phyloP scores from a whole-genome alignment of 1,140 invertebrate genomes.

The Calephelis virginiensis region DNA sequence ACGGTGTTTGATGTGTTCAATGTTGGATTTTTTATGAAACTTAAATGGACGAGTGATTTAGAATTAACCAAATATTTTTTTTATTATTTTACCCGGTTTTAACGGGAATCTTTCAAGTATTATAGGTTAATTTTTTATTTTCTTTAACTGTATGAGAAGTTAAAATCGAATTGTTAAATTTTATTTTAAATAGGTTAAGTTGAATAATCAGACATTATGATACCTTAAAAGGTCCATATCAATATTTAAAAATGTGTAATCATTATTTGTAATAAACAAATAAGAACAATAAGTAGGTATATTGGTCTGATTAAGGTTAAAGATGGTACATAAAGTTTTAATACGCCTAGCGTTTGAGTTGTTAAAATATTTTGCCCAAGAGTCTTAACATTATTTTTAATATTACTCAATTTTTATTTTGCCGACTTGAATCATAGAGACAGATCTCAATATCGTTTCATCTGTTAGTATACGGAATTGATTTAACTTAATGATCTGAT shows the following conservation, averaged over 20 bases:
- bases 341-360: conserved; percentile 64
- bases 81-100: conserved; percentile 62
- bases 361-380: conserved; percentile 21
- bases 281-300: conserved; percentile 76
- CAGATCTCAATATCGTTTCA: conserved; percentile 17
- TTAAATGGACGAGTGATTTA: conserved; percentile 47
- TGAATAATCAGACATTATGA: conserved; percentile 50
- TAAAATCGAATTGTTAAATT: conserved; percentile 58
- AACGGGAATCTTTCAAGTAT: conserved; percentile 69
- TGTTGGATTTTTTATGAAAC: conserved; percentile 51
- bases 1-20: conserved; percentile 68
- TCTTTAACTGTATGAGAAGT: conserved; percentile 46
- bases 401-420: conserved; percentile 1
- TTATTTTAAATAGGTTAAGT: conserved; percentile 58
- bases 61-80: conserved; percentile 56
- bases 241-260: conserved; percentile 75
- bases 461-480: conserved; percentile 40
- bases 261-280: conserved; percentile 65
- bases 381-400: conserved; percentile 11
- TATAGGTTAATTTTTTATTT: conserved; percentile 62
- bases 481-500: conserved; percentile 42
- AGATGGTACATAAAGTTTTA: conserved; percentile 40
- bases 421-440: background rate
- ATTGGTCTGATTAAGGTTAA: conserved; percentile 48
- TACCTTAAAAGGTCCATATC: conserved; percentile 76